A percentile compares a stretch with the other conserved stretches of the same genome.
phyloP scores from a whole-genome alignment of 2,888 invertebrate species.

The Eledone cirrhosa region DNA sequence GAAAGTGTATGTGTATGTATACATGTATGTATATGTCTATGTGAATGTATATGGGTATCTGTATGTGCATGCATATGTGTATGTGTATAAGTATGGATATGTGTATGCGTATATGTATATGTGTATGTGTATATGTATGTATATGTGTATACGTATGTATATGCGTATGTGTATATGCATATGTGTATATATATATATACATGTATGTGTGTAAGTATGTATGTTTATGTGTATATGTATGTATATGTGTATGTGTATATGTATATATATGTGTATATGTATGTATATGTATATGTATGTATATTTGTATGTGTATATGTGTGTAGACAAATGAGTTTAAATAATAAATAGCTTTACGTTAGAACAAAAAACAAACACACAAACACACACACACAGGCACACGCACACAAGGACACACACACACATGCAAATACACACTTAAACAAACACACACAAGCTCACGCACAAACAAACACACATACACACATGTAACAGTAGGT shows the following conservation, averaged over 20 bases:
- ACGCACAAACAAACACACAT: background rate
- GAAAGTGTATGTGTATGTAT: background rate
- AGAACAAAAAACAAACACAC: background rate
- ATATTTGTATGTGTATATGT: background rate
- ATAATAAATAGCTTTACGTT: background rate
- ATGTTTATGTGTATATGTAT: background rate
- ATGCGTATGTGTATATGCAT: background rate
- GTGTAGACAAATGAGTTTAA: background rate
- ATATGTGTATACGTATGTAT: background rate
- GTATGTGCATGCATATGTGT: background rate
- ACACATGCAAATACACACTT: no score
- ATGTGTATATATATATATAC: background rate
- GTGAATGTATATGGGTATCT: background rate
- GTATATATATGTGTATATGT: background rate
- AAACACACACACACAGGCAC: background rate
- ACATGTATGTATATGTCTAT: background rate
- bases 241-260: background rate
- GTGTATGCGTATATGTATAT: background rate
- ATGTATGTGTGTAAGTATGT: background rate
- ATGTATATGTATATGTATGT: background rate
- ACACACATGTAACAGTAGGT: background rate
- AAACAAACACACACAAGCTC: no score
- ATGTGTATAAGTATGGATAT: background rate
- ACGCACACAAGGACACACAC: background rate
- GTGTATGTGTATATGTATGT: background rate